Base-by-base conservation (phyloP, 2,113 vertebrate genomes). In the Kobus ellipsiprymnus region DNA sequence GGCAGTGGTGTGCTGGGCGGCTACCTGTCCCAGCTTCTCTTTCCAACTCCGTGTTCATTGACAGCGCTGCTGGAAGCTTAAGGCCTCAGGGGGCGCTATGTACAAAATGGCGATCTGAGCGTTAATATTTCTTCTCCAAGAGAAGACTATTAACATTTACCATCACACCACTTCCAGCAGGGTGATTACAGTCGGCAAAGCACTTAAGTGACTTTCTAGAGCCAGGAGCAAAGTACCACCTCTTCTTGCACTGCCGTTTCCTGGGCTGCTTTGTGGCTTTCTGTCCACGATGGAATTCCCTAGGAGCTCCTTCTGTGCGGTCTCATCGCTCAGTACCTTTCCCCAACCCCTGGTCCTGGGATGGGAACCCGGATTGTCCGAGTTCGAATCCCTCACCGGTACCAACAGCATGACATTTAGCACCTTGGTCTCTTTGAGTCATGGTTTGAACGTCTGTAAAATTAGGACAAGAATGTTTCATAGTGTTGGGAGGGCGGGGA, bases 1-100 rank as follows among this genome's bases (percentile, higher is more conserved):
- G 33, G 46, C 86, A 1, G 0, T 1, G 33, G n/a, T 7, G 3
- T 36, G 2, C 17, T 21, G 82, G 87, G 78, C 29, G 10, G 14
- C 60, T 27, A 2, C 33, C 36, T 29, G 33, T 4, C 5, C 15
- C 15, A 1, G 16, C 12, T 2, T 50, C 55, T 48, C 83, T 60
- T 48, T 52, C 50, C 55, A 21, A n/a, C 29, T 92, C 40, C 0
- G 13, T 0, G 1, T 44, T 19, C 81, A 64, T 30, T 12, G 86
- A 33, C 36, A 5, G 29, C 16, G 23, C 7, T 27, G 2, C 60
- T 77, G 40, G 84, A 40, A 25, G n/a, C 29, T n/a, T 62, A 74
- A 60, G 78, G 59, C 57, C 57, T 83, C 27, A 2, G 8, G 16
- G n/a, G 33, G 64, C 5, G 15, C 67, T 13, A 11, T 55, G 46